A percentile compares a stretch with the other conserved stretches of the same genome.
phyloP scores from a whole-genome alignment of 2,888 invertebrate genomes.

The Meandrusa payeni region DNA sequence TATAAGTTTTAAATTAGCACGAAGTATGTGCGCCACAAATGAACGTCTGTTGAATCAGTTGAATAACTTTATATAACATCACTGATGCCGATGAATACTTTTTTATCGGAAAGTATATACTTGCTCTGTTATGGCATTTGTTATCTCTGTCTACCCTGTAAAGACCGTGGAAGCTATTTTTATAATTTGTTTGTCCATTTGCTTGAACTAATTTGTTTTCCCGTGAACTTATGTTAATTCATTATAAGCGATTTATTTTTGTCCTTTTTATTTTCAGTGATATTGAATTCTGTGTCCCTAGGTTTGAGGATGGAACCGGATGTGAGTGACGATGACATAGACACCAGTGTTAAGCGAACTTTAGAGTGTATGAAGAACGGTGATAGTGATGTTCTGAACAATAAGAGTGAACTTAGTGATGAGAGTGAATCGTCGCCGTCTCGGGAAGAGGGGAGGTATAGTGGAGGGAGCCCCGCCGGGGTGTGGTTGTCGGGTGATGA shows the following conservation, averaged over 20 bases:
- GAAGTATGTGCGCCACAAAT: too few relatives aligned
- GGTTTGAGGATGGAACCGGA: conserved; percentile 78
- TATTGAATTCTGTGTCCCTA: conserved; percentile 78
- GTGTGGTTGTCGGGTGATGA: conserved; percentile 62
- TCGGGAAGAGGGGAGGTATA: conserved; percentile 53
- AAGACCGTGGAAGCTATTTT: too few relatives aligned
- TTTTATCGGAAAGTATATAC: too few relatives aligned
- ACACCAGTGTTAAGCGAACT: conserved; percentile 74
- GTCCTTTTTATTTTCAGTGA: conserved; percentile 76
- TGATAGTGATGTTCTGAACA: conserved; percentile 73
- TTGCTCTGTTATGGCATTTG: too few relatives aligned
- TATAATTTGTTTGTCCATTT: too few relatives aligned
- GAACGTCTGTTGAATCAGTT: too few relatives aligned
- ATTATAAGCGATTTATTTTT: conserved; percentile 53
- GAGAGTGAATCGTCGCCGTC: conserved; percentile 62
- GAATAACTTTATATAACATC: too few relatives aligned
- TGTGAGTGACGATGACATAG: conserved; percentile 75
- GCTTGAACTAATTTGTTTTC: too few relatives aligned
- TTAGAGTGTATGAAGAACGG: conserved; percentile 76
- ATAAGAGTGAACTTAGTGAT: conserved; percentile 67
- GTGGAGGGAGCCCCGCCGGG: conserved; percentile 60
- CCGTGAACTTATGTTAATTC: too few relatives aligned
- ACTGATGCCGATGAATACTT: too few relatives aligned
- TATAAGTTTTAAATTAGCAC: too few relatives aligned
- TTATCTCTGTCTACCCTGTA: too few relatives aligned